A percentile compares a stretch with the other conserved stretches of the same genome.
Evolutionary conservation across 1,140 invertebrate genomes (phyloP).

Genomic region (Drosophila triauraria): DNA sequence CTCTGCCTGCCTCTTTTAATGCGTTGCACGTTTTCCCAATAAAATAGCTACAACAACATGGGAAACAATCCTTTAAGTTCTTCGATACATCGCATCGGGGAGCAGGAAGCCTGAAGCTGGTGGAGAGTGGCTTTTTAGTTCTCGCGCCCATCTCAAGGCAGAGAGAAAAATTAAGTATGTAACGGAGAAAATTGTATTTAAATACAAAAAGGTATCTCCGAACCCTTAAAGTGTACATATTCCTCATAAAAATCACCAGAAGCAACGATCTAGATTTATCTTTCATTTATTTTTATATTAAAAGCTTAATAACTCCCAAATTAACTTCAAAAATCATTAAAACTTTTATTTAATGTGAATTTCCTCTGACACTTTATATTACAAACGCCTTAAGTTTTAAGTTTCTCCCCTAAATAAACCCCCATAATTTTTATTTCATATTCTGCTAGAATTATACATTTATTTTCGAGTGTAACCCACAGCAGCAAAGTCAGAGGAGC

Average conservation of each 20-base stretch:
- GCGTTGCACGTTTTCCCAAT: slow-evolving; percentile 75
- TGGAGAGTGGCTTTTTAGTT: slow-evolving; percentile 42
- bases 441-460: too few relatives aligned
- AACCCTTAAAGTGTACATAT: neutral
- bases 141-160: slow-evolving; percentile 18
- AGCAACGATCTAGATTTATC: neutral
- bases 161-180: neutral
- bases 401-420: neutral
- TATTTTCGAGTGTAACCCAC: slow-evolving; percentile 2
- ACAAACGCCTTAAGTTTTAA: neutral
- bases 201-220: too few relatives aligned
- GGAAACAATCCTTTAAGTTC: slow-evolving; percentile 77
- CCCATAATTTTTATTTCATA: too few relatives aligned
- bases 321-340: too few relatives aligned
- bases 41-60: slow-evolving; percentile 64
- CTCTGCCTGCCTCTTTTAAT: slow-evolving; percentile 55
- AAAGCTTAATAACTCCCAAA: too few relatives aligned
- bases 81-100: slow-evolving; percentile 50
- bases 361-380: too few relatives aligned
- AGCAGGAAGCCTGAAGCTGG: slow-evolving; percentile 3
- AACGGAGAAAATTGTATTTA: too few relatives aligned
- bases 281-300: neutral
- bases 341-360: too few relatives aligned
- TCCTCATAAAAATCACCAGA: too few relatives aligned
- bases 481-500: slow-evolving; percentile 23